Conservation (phyloP, 2,888 invertebrate species). For the Villa cingulata region DNA sequence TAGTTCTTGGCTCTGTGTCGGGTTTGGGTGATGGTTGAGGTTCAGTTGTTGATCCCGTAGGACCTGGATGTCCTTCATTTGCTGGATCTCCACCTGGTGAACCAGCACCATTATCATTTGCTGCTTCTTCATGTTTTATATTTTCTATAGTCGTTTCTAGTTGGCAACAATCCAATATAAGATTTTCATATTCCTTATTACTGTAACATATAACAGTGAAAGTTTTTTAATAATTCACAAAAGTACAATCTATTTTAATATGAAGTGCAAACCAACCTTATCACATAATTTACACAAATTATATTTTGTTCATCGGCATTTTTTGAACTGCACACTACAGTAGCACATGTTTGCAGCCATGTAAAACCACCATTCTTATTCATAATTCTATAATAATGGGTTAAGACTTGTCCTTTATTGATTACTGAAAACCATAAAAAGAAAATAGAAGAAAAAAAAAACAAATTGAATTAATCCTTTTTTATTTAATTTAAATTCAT, state of each 20-base stretch:
- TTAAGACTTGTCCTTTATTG: conserved; percentile 91
- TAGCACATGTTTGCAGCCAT: conserved; percentile 95
- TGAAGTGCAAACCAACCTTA: conserved; percentile 49
- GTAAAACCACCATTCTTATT: conserved; percentile 93
- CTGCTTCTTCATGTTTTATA: conserved; percentile 70
- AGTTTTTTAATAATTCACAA: background rate
- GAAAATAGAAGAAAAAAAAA: conserved; percentile 26
- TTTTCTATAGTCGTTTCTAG: conserved; percentile 64
- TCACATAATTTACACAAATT: conserved; percentile 93
- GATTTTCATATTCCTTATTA: conserved; percentile 63
- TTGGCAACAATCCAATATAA: conserved; percentile 90
- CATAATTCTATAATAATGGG: conserved; percentile 91
- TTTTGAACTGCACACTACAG: conserved; percentile 88
- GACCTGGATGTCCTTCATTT: conserved; percentile 38
- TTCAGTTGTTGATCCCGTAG: conserved; percentile 29
- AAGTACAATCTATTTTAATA: background rate
- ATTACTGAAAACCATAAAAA: conserved; percentile 53
- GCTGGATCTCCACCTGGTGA: conserved; percentile 69
- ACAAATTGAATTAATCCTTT: conserved; percentile 6
- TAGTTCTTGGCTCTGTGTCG: conserved; percentile 22
- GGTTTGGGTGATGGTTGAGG: conserved; percentile 37
- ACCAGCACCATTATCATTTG: conserved; percentile 66
- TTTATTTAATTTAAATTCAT: conserved; percentile 5
- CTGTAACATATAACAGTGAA: conserved; percentile 15
- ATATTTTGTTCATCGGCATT: conserved; percentile 95